Evolutionary conservation across 2,113 vertebrate species (phyloP).

Genomic region (Pomatostomus ruficeps): DNA sequence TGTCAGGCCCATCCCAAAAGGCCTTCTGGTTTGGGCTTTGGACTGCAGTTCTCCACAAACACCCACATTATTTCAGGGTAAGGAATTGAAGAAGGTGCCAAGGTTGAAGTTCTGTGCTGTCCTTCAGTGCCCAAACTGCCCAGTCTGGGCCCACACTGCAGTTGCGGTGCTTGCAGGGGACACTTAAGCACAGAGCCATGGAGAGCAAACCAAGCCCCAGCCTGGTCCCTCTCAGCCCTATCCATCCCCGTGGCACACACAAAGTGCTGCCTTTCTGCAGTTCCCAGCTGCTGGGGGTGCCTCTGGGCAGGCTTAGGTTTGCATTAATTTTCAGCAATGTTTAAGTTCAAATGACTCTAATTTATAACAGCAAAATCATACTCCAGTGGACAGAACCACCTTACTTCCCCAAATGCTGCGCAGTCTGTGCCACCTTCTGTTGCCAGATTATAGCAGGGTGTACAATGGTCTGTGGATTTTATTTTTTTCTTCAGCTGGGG

Average conservation of each 20-base stretch:
- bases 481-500: neutral
- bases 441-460: neutral
- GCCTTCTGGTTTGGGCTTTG: conserved; percentile 25
- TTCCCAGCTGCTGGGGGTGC: neutral
- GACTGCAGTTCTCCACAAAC: conserved; percentile 17
- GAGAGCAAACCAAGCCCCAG: neutral
- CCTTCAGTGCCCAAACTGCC: neutral
- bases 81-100: neutral
- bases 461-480: neutral
- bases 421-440: neutral
- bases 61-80: neutral
- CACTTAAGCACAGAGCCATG: fast-evolving
- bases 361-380: neutral
- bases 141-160: neutral
- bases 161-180: neutral
- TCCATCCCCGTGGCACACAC: fast-evolving
- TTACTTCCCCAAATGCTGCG: neutral
- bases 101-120: fast-evolving
- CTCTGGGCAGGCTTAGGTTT: neutral
- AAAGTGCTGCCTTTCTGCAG: neutral
- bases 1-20: neutral
- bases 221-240: neutral
- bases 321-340: neutral
- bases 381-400: neutral
- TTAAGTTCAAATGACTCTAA: neutral